Base-by-base conservation (phyloP, 2,113 vertebrate species). In the Solea senegalensis region DNA sequence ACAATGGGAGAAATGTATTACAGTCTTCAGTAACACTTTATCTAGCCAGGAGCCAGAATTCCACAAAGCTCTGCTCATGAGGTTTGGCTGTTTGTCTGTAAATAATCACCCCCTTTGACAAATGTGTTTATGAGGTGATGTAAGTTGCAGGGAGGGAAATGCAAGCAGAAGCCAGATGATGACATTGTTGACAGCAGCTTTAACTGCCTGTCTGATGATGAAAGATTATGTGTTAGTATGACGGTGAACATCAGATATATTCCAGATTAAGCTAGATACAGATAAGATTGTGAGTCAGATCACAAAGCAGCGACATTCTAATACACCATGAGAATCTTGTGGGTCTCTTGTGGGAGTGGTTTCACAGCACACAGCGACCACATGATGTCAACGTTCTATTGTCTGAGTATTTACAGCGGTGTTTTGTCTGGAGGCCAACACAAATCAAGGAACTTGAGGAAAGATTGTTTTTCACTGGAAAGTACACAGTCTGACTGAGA, bases 361-460 rank as follows among this genome's bases (percentile, higher is more conserved):
- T 65, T 54, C 40, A 40, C 14, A 54, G 15, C 34, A 66, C 50
- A 14, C 28, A 14, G 10, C 5, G 5, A 63, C 64, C 70, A 59
- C 71, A 74, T 53, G 60, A 69, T 40, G 43, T 70, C 71, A 70
- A 1, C 59, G 48, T 10, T 55, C 65, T 50, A 60, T 69, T 80
- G 60, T 80, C 49, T 80, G 65, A 7, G 41, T 60, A 9, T 57
- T 64, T 71, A 57, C 53, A 28, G 65, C 11, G 14, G 40, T 15
- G 50, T 56, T 57, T 71, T 13, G 60, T 60, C 21, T 51, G 55
- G n/a, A 39, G 26, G n/a, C 40, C 45, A 62, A 71, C 41, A 63
- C 26, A 50, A 69, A 59, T 46, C 9, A 15, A 34, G 46, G 45
- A 27, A 50, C 13, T 41, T 1, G 2, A 66, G 13, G 10, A 26